Evolutionary conservation across 1,140 invertebrate species (phyloP), one percentile per base, ranked within the genome.

Genomic region (Drosophila auraria): DNA sequence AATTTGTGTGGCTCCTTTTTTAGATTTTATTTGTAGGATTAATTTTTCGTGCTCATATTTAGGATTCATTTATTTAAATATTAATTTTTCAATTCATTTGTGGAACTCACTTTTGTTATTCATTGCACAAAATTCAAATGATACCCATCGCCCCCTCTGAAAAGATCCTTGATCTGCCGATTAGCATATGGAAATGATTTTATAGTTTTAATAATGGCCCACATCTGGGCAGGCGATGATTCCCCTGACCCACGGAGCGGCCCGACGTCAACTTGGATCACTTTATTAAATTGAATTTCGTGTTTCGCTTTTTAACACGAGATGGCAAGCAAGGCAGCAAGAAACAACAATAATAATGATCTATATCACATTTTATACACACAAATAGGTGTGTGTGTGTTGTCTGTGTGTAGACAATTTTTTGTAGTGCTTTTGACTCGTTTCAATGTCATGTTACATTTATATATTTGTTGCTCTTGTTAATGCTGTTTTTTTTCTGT

Each of bases 381-480:
- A 70, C 62, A 36, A 20, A 23, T 25, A 7, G 11, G 30, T 40
- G 17, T 64, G 25, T 40, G 53, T n/a, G 17, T 51, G 20, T 59
- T 49, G 30, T 27, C 12, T 49, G 36, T 71, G 50, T 76, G 50
- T 76, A 76, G 53, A 51, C 63, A 57, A 49, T 54, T 58, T 70
- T 74, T 83, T 73, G 36, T 62, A 83, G 58, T 70, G 69, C 75
- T 75, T 86, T 86, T 89, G 81, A 89, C 78, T 89, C 77, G 70
- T 84, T 87, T 87, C 83, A 87, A 87, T 87, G 83, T 84, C 84
- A 87, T 81, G 83, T 83, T 89, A 87, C 83, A 87, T 78, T 89
- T 83, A 56, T 80, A 61, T 71, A 66, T 71, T 78, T 78, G 57
- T 50, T 77, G 56, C 50, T 63, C 56, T 73, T 60, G 47, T 73